phyloP scores from a whole-genome alignment of 1,140 invertebrate species.

The Ylistrum balloti region DNA sequence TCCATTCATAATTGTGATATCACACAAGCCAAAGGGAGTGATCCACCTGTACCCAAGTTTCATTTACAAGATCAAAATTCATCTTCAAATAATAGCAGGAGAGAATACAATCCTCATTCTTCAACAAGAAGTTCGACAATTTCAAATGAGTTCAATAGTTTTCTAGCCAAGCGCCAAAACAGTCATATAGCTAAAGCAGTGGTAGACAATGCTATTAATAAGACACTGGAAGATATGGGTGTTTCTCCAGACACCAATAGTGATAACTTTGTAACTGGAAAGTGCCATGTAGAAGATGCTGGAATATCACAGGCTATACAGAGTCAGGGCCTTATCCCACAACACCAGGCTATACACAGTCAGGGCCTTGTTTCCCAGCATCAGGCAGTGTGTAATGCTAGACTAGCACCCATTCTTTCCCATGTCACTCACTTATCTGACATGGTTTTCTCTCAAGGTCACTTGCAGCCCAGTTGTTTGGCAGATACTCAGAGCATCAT shows the following conservation, averaged over 20 bases:
- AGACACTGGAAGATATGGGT: slow-evolving; percentile 86
- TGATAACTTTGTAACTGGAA: slow-evolving; percentile 84
- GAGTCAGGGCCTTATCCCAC: slow-evolving; percentile 84
- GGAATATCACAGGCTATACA: slow-evolving; percentile 87
- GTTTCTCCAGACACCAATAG: slow-evolving; percentile 83
- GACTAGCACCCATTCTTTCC: neutral
- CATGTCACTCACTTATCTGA: neutral
- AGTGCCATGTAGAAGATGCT: slow-evolving; percentile 86
- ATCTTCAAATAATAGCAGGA: neutral
- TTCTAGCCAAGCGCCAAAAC: slow-evolving; percentile 85
- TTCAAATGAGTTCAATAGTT: slow-evolving; percentile 43
- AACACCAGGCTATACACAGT: neutral
- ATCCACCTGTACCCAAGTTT: neutral
- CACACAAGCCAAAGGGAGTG: neutral
- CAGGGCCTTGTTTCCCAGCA: neutral
- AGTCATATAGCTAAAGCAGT: slow-evolving; percentile 88
- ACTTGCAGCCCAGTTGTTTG: neutral
- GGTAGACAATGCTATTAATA: slow-evolving; percentile 89
- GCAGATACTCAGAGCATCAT: neutral
- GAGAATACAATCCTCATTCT: neutral
- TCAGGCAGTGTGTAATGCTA: neutral
- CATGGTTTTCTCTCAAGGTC: neutral
- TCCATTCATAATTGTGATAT: neutral
- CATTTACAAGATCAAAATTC: neutral
- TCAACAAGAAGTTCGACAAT: neutral